Conservation (phyloP, 2,888 invertebrate genomes). For the Cremastobaeus sp. region DNA sequence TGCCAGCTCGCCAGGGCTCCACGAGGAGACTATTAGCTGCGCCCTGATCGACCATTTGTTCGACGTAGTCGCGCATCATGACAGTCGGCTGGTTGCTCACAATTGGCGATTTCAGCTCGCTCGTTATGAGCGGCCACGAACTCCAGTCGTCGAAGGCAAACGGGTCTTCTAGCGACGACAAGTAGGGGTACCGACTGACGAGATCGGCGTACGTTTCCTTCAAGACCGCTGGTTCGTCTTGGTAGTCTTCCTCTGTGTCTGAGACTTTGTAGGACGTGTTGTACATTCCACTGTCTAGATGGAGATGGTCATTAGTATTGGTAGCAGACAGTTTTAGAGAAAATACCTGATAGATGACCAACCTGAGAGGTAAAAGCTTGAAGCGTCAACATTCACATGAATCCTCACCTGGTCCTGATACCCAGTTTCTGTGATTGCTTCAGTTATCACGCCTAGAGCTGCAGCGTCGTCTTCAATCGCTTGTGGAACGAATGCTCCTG, state of each 20-base stretch:
- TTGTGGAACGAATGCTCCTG: constrained; percentile 71
- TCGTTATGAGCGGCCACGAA: constrained; percentile 69
- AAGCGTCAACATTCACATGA: constrained; percentile 70
- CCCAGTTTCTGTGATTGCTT: constrained; percentile 69
- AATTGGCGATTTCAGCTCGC: constrained; percentile 68
- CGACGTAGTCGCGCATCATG: constrained; percentile 71
- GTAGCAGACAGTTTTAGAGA: too few relatives aligned
- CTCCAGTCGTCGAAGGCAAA: constrained; percentile 74
- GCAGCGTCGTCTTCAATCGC: constrained; percentile 70
- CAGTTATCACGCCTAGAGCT: constrained; percentile 66
- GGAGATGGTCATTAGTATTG: too few relatives aligned
- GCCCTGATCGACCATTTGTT: constrained; percentile 70
- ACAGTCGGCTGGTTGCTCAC: constrained; percentile 71
- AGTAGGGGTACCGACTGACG: constrained; percentile 65
- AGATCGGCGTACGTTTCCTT: constrained; percentile 69
- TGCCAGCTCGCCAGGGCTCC: constrained; percentile 70
- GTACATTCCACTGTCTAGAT: background rate
- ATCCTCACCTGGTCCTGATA: constrained; percentile 72
- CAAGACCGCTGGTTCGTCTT: constrained; percentile 63
- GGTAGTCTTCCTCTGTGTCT: constrained; percentile 66
- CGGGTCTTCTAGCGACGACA: constrained; percentile 75
- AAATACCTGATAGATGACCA: too few relatives aligned
- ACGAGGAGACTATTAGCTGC: constrained; percentile 70
- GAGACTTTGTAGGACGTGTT: constrained; percentile 65
- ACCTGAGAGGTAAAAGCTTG: constrained; percentile 72